Evolutionary conservation across 2,888 invertebrate genomes (phyloP).

Genomic region (Panorpa germanica): DNA sequence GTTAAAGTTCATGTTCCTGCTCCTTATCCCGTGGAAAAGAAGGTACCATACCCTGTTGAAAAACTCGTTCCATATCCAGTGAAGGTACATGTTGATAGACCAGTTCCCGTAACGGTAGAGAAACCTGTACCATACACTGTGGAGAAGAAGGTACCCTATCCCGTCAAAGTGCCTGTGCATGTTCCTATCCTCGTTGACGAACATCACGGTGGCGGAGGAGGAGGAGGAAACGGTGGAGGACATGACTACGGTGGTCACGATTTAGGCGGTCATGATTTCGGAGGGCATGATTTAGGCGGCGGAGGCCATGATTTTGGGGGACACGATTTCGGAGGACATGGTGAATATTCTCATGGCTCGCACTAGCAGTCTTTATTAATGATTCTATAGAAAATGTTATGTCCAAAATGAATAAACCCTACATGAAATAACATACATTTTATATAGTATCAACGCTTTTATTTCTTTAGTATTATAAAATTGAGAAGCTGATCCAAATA

Average conservation of each 20-base stretch:
- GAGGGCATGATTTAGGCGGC: constrained; percentile 11
- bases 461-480: too few relatives aligned
- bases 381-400: too few relatives aligned
- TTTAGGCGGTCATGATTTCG: constrained; percentile 9
- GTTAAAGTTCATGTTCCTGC: constrained; percentile 49
- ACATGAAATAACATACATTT: too few relatives aligned
- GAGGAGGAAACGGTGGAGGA: constrained; percentile 11
- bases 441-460: too few relatives aligned
- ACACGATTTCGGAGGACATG: constrained; percentile 14
- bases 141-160: constrained; percentile 48
- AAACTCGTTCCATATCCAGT: constrained; percentile 52
- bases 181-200: constrained; percentile 33
- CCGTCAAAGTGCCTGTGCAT: constrained; percentile 49
- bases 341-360: too few relatives aligned
- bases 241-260: constrained; percentile 13
- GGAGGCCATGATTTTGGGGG: too few relatives aligned
- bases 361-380: too few relatives aligned
- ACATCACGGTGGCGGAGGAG: constrained; percentile 15
- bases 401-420: too few relatives aligned
- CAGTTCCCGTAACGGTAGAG: constrained; percentile 54
- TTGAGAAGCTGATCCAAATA: too few relatives aligned
- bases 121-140: constrained; percentile 49
- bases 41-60: constrained; percentile 43
- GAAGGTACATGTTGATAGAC: constrained; percentile 44
- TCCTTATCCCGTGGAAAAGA: constrained; percentile 48